Percentiles rank a stretch among this genome's conserved stretches.
These are phyloP conservation scores for Sinonovacula constricta DNA, from an alignment of 1,140 invertebrate species.

Conservation along the genomic window DNA sequence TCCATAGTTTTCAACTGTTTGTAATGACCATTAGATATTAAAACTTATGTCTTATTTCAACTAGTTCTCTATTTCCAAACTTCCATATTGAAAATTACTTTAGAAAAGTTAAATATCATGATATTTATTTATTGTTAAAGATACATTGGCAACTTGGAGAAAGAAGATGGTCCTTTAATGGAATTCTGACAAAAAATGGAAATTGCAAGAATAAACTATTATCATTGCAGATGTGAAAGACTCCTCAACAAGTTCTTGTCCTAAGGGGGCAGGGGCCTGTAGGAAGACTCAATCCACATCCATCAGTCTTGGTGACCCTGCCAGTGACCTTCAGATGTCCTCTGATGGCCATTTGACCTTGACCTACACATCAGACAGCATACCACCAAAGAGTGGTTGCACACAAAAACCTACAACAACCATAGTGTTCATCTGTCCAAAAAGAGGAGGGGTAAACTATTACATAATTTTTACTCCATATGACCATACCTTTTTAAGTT, in stretches of 20 bases:
- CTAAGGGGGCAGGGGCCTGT: slow-evolving; percentile 60
- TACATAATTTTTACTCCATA: neutral
- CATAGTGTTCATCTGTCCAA: slow-evolving; percentile 70
- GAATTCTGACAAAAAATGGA: no score
- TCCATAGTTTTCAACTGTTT: no score
- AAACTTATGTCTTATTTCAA: no score
- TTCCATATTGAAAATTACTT: no score
- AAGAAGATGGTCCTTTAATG: no score
- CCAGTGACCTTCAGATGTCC: slow-evolving; percentile 42
- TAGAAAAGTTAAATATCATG: no score
- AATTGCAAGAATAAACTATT: no score
- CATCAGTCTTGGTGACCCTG: slow-evolving; percentile 56
- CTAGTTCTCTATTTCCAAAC: no score
- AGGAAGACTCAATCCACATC: slow-evolving; percentile 6
- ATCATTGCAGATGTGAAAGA: no score
- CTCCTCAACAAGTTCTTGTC: slow-evolving; percentile 53
- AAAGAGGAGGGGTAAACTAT: slow-evolving; percentile 66
- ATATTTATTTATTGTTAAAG: no score
- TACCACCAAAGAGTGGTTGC: slow-evolving; percentile 64
- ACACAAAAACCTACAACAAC: slow-evolving; percentile 61
- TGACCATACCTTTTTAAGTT: neutral
- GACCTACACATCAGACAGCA: slow-evolving; percentile 49
- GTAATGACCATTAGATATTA: no score
- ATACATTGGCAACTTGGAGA: no score
- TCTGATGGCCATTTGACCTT: slow-evolving; percentile 55